A percentile compares a stretch with the other conserved stretches of the same genome.
phyloP scores from a whole-genome alignment of 2,797 vertebrate genomes.

The Centropyge bicolor region DNA sequence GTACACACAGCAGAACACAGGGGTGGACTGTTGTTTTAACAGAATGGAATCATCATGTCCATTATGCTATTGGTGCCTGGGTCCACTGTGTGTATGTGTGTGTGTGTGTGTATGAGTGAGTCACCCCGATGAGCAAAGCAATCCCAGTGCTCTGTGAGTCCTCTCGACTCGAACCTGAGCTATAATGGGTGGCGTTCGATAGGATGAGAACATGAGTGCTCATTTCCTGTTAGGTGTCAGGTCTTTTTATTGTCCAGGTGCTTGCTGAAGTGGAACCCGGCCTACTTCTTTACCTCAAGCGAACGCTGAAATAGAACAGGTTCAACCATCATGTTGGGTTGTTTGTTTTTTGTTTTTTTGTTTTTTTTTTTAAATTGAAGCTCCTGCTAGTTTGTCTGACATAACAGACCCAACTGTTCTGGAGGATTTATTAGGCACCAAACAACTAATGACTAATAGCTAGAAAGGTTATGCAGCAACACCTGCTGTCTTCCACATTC shows the following conservation, averaged over 20 bases:
- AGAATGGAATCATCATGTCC: constrained; percentile 38
- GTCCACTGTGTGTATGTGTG: not conserved
- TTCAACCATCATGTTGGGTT: not conserved
- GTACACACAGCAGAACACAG: constrained; percentile 34
- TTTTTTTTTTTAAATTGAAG: constrained; percentile 2
- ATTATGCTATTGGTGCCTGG: constrained; percentile 21
- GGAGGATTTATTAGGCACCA: constrained; percentile 47
- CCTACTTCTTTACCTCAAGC: constrained; percentile 4
- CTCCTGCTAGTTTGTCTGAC: constrained; percentile 41
- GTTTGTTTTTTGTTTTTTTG: not conserved
- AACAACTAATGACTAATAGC: constrained; percentile 59
- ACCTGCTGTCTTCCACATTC: constrained; percentile 50
- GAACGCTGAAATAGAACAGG: constrained; percentile 14
- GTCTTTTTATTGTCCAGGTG: constrained; percentile 48
- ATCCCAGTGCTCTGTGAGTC: constrained; percentile 18
- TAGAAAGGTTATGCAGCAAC: constrained; percentile 48
- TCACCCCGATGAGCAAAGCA: constrained; percentile 24
- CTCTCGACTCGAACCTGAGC: constrained; percentile 23
- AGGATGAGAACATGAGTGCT: constrained; percentile 43
- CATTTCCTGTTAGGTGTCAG: constrained; percentile 60
- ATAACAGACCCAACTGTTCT: constrained; percentile 41
- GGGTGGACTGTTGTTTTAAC: constrained; percentile 42
- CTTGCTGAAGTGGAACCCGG: constrained; percentile 2
- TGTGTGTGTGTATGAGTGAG: constrained; percentile 2
- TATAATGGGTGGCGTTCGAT: constrained; percentile 5